Percentiles rank a stretch among this genome's conserved stretches.
Conservation (phyloP, 2,888 invertebrate genomes). For the Acrocyrtus sp. region DNA sequence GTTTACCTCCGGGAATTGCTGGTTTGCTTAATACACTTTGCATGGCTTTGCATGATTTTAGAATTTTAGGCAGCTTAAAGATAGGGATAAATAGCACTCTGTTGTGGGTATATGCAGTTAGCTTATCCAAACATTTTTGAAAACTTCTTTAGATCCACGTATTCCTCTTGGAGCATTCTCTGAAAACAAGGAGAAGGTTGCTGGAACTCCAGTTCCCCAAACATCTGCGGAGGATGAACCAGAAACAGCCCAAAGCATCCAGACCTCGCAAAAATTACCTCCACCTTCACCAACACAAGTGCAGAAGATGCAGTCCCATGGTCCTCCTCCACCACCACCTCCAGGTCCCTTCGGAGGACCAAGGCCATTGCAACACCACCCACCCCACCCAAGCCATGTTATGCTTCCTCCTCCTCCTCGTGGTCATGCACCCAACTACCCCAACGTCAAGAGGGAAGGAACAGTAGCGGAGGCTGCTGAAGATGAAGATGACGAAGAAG, state of each 20-base stretch:
- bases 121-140: neutral
- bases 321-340: conserved; percentile 53
- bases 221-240: conserved; percentile 50
- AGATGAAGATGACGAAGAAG: conserved; percentile 61
- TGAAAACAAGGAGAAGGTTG: conserved; percentile 83
- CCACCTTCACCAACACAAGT: conserved; percentile 36
- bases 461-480: conserved; percentile 63
- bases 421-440: conserved; percentile 80
- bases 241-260: conserved; percentile 49
- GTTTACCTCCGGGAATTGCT: conserved; percentile 50
- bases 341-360: conserved; percentile 62
- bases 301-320: conserved; percentile 68
- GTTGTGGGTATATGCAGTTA: neutral
- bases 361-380: conserved; percentile 52
- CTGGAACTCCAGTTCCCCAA: conserved; percentile 74
- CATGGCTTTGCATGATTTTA: conserved; percentile 43
- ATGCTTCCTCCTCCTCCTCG: conserved; percentile 82
- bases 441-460: conserved; percentile 83
- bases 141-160: conserved; percentile 86
- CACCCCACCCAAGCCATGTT: conserved; percentile 75
- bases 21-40: conserved; percentile 45
- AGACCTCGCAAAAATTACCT: conserved; percentile 43
- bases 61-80: neutral
- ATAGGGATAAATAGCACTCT: neutral
- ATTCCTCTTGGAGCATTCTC: conserved; percentile 88